A percentile compares a stretch with the other conserved stretches of the same genome.
Evolutionary conservation across 2,113 vertebrate genomes (phyloP).

Genomic region (Pteronura brasiliensis): DNA sequence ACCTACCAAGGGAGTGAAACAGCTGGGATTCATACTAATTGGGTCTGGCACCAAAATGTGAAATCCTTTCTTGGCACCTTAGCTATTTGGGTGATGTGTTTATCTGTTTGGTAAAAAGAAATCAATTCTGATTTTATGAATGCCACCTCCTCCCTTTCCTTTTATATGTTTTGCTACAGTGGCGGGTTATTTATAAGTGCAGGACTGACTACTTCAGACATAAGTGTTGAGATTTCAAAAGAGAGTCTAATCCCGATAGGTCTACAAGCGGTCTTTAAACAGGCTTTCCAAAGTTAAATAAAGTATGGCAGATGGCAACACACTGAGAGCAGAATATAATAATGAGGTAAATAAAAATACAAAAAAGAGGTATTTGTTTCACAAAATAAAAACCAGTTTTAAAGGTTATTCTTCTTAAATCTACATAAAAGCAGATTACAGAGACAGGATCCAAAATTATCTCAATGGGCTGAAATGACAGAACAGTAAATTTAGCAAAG

Average conservation of each 20-base stretch:
- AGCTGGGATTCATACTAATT: neutral
- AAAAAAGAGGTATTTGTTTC: neutral
- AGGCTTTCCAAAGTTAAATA: slow-evolving; percentile 18
- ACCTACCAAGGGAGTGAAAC: neutral
- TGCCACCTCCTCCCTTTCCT: neutral
- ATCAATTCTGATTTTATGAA: slow-evolving; percentile 30
- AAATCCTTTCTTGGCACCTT: neutral
- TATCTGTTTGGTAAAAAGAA: neutral
- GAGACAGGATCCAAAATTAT: slow-evolving; percentile 3
- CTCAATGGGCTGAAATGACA: neutral
- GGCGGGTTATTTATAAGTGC: neutral
- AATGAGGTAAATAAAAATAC: slow-evolving; percentile 39
- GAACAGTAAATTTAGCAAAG: neutral
- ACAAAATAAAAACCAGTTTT: slow-evolving; percentile 8
- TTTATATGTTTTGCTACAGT: slow-evolving; percentile 31
- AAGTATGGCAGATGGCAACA: slow-evolving; percentile 39
- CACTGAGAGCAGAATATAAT: neutral
- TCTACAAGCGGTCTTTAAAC: slow-evolving; percentile 39
- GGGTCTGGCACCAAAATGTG: neutral
- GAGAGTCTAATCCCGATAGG: neutral
- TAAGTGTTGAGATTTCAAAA: neutral
- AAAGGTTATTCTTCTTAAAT: slow-evolving; percentile 21
- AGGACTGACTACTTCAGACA: neutral
- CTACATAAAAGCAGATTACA: slow-evolving; percentile 34
- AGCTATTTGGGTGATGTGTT: neutral